Evolutionary conservation across 2,888 invertebrate genomes (phyloP).

Genomic region (Sisyra terminalis): DNA sequence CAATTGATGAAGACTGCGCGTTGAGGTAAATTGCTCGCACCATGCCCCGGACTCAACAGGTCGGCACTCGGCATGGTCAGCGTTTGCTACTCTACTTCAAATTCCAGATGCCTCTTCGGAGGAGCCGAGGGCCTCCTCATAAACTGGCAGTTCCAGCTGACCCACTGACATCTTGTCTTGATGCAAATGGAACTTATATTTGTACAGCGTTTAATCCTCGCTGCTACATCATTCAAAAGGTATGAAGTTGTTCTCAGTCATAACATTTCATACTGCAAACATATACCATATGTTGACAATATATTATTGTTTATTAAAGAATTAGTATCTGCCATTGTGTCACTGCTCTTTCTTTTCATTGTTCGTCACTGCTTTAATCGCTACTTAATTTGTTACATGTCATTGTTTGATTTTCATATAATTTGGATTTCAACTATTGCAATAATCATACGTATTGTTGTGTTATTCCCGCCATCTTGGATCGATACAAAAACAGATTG

Average conservation of each 20-base stretch:
- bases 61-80: conserved; percentile 31
- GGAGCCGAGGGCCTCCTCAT: conserved; percentile 18
- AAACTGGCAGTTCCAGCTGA: conserved; percentile 16
- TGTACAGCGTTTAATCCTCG: conserved; percentile 44
- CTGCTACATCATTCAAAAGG: conserved; percentile 49
- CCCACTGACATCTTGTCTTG: conserved; percentile 29
- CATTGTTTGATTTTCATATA: background rate
- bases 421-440: background rate
- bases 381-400: background rate
- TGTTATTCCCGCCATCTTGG: conserved; percentile 14
- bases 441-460: conserved; percentile 6
- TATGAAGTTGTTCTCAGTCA: background rate
- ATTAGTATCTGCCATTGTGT: background rate
- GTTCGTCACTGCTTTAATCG: background rate
- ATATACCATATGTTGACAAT: conserved; percentile 4
- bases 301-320: background rate
- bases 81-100: conserved; percentile 18
- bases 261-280: background rate
- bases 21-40: conserved; percentile 8
- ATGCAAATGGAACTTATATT: conserved; percentile 39
- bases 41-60: conserved; percentile 25
- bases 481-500: conserved; percentile 12
- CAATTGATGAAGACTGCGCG: conserved; percentile 21
- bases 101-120: conserved; percentile 26
- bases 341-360: background rate